phyloP scores from a whole-genome alignment of 2,797 vertebrate species.

The Naso thynnoides region DNA sequence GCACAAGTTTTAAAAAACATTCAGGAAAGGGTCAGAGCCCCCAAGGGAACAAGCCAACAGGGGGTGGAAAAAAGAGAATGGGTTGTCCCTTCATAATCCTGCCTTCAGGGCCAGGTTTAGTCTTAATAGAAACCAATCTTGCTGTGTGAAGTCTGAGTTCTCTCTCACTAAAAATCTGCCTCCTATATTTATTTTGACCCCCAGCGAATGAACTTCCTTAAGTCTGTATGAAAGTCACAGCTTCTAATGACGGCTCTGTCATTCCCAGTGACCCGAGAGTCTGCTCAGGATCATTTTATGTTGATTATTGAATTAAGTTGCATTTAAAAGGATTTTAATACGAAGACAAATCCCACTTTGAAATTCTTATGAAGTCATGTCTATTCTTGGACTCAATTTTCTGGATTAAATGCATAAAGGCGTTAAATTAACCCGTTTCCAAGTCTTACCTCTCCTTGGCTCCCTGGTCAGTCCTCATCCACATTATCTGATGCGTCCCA shows the following conservation, averaged over 20 bases:
- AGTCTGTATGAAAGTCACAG: not conserved
- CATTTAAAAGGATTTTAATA: slow-evolving; percentile 13
- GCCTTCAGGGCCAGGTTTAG: slow-evolving; percentile 19
- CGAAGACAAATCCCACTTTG: not conserved
- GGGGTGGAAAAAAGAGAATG: slow-evolving; percentile 2
- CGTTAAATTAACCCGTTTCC: not conserved
- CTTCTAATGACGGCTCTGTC: not conserved
- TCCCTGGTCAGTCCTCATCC: not conserved
- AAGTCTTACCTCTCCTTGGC: not conserved
- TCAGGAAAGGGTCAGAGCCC: slow-evolving; percentile 3
- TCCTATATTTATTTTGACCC: not conserved
- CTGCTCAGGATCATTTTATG: slow-evolving; percentile 8
- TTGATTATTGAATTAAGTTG: not conserved
- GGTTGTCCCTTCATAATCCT: slow-evolving; percentile 18
- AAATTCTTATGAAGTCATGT: slow-evolving; percentile 16
- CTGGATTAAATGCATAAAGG: not conserved
- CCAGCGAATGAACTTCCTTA: too few relatives aligned
- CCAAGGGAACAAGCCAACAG: slow-evolving; percentile 3
- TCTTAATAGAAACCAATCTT: slow-evolving; percentile 38
- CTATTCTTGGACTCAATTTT: not conserved
- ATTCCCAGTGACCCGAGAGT: not conserved
- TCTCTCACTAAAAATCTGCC: slow-evolving; percentile 1
- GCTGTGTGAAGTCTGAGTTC: not conserved
- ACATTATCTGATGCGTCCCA: not conserved
- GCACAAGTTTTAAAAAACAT: slow-evolving; percentile 32